A percentile compares a stretch with the other conserved stretches of the same genome.
These are phyloP conservation scores for Tethea ocularis DNA, from an alignment of 2,888 invertebrate species.

Conservation along the genomic window DNA sequence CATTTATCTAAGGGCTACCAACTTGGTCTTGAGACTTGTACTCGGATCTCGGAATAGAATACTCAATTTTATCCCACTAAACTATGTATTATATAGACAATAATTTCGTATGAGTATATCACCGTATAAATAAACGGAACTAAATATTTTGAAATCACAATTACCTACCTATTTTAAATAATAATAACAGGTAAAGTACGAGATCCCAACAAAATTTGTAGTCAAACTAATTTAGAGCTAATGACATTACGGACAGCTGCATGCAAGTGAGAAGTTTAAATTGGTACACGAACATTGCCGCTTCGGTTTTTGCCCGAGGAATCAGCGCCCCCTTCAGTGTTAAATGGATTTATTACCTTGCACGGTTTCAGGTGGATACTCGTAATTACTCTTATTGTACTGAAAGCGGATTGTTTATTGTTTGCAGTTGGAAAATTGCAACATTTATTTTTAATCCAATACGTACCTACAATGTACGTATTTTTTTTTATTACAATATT, in stretches of 20 bases:
- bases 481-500: not conserved
- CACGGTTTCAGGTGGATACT: conserved; percentile 68
- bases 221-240: conserved; percentile 58
- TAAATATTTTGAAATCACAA: conserved; percentile 22
- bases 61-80: no score
- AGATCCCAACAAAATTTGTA: conserved; percentile 26
- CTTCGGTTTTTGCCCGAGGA: conserved; percentile 69
- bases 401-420: conserved; percentile 65
- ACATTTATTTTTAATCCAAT: conserved; percentile 22
- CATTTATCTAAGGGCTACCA: no score
- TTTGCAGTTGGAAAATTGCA: conserved; percentile 60
- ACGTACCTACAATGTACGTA: not conserved
- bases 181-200: conserved; percentile 21
- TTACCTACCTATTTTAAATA: conserved; percentile 16
- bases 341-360: conserved; percentile 77
- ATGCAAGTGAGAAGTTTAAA: conserved; percentile 71
- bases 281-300: conserved; percentile 60
- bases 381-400: conserved; percentile 73
- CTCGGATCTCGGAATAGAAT: no score
- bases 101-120: no score
- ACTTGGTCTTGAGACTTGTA: no score
- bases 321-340: conserved; percentile 71
- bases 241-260: conserved; percentile 63
- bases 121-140: not conserved
- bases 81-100: no score